phyloP scores from a whole-genome alignment of 2,888 invertebrate species.

The Spatulosminthurus flaviceps region DNA sequence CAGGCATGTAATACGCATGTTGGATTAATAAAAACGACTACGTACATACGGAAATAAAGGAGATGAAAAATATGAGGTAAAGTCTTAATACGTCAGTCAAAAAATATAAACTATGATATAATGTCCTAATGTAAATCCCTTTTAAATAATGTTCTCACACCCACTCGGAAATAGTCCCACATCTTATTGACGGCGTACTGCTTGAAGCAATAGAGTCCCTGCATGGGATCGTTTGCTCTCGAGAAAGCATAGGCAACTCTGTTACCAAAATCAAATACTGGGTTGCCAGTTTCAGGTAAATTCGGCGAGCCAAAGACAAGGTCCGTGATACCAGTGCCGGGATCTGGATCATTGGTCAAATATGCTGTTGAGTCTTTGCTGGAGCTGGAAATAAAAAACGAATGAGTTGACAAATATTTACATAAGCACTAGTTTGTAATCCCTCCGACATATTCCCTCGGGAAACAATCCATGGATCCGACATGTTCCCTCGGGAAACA shows the following conservation, averaged over 20 bases:
- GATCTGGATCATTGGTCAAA: slow-evolving; percentile 56
- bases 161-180: slow-evolving; percentile 62
- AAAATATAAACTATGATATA: slow-evolving; percentile 65
- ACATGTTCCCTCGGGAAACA: no score
- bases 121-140: background rate
- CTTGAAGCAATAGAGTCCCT: slow-evolving; percentile 63
- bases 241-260: slow-evolving; percentile 60
- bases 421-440: no score
- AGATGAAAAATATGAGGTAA: slow-evolving; percentile 23
- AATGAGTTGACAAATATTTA: background rate
- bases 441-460: no score
- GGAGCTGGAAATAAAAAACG: background rate
- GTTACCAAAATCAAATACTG: slow-evolving; percentile 61
- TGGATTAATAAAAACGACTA: background rate
- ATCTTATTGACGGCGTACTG: slow-evolving; percentile 63
- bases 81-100: slow-evolving; percentile 45
- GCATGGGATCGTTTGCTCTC: slow-evolving; percentile 61
- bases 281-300: slow-evolving; percentile 60
- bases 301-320: slow-evolving; percentile 55
- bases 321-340: slow-evolving; percentile 59
- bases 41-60: slow-evolving; percentile 9
- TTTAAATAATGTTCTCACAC: slow-evolving; percentile 60
- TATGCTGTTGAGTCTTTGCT: slow-evolving; percentile 28
- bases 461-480: no score
- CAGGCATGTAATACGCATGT: background rate